phyloP scores from a whole-genome alignment of 2,888 invertebrate genomes.

The Alloplasta piceator region DNA sequence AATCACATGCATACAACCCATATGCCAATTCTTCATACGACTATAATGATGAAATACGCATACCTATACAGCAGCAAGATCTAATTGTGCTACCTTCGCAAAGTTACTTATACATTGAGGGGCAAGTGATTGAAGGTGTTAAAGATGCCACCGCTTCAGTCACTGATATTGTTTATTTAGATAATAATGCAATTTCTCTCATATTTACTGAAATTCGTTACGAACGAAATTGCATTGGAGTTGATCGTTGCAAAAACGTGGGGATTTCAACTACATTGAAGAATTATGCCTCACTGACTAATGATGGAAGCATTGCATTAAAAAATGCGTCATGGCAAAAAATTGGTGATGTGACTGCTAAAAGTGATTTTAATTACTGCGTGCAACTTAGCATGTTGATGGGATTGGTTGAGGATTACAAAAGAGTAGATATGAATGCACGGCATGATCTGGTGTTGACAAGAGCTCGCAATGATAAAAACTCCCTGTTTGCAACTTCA shows the following conservation, averaged over 20 bases:
- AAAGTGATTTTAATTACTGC: slow-evolving; percentile 18
- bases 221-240: neutral
- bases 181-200: neutral
- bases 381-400: slow-evolving; percentile 27
- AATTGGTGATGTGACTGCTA: neutral
- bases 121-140: too few relatives aligned
- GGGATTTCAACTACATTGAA: neutral
- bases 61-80: too few relatives aligned
- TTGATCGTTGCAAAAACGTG: neutral
- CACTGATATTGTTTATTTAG: neutral
- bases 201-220: slow-evolving; percentile 1
- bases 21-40: too few relatives aligned
- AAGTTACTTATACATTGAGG: too few relatives aligned
- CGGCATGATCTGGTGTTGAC: slow-evolving; percentile 23
- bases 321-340: too few relatives aligned
- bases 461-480: slow-evolving; percentile 7
- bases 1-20: too few relatives aligned
- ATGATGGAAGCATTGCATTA: too few relatives aligned
- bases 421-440: slow-evolving; percentile 20
- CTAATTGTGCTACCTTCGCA: too few relatives aligned
- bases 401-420: slow-evolving; percentile 30
- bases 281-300: too few relatives aligned
- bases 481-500: neutral
- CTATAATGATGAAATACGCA: too few relatives aligned
- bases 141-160: too few relatives aligned